These are phyloP conservation scores for Blastobasis adustella DNA, from an alignment of 2,888 invertebrate genomes.

Conservation along the genomic window DNA sequence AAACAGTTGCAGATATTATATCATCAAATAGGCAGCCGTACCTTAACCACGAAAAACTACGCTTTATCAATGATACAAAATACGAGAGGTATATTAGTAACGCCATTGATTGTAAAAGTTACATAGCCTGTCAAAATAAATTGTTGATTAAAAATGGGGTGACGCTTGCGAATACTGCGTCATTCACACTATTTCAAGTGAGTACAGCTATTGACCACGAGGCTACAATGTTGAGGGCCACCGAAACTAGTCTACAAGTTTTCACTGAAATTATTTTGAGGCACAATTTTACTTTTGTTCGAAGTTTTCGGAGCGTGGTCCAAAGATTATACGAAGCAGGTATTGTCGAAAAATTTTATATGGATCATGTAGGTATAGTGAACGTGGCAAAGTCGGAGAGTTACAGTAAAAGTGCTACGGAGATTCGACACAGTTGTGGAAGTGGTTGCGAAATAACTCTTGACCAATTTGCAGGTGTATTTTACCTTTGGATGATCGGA, in stretches of 20 bases:
- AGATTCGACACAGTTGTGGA: conserved; percentile 45
- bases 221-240: conserved; percentile 34
- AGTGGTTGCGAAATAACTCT: conserved; percentile 46
- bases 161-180: conserved; percentile 34
- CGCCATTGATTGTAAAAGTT: conserved; percentile 33
- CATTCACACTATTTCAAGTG: conserved; percentile 37
- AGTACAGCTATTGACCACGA: conserved; percentile 40
- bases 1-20: conserved; percentile 37
- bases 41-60: conserved; percentile 28
- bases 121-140: conserved; percentile 30
- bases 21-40: conserved; percentile 34
- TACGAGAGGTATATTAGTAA: conserved; percentile 32
- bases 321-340: conserved; percentile 46
- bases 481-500: conserved; percentile 44
- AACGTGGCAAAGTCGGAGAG: conserved; percentile 32
- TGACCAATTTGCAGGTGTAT: conserved; percentile 35
- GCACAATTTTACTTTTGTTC: conserved; percentile 29
- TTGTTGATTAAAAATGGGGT: conserved; percentile 33
- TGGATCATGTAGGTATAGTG: conserved; percentile 42
- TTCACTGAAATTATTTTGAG: conserved; percentile 51
- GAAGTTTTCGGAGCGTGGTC: conserved; percentile 26
- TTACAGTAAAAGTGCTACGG: conserved; percentile 32
- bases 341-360: conserved; percentile 38
- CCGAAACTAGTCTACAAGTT: conserved; percentile 37
- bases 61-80: conserved; percentile 36